Evolutionary conservation across 2,113 vertebrate genomes (phyloP).

Genomic region (Dicrurus megarhynchus): DNA sequence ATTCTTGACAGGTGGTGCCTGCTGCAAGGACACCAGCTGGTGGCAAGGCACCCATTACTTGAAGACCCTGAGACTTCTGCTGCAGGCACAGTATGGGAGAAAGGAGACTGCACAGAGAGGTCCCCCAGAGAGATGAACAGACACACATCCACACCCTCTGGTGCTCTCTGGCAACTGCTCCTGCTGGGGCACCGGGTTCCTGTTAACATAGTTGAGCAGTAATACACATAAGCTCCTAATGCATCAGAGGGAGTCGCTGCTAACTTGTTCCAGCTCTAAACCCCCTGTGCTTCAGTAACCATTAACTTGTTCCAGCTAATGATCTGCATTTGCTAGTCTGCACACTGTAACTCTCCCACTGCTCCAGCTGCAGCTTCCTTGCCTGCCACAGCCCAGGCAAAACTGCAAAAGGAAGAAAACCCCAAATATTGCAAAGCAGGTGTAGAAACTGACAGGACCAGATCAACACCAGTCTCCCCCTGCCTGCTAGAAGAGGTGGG

Average conservation of each 20-base stretch:
- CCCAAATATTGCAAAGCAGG: neutral
- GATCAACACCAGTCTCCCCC: neutral
- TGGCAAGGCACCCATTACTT: neutral
- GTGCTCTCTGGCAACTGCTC: neutral
- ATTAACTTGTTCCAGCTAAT: constrained; percentile 41
- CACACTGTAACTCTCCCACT: neutral
- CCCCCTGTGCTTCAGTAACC: neutral
- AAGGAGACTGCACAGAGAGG: neutral
- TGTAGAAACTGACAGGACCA: neutral
- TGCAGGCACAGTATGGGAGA: neutral
- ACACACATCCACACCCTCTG: neutral
- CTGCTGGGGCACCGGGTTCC: neutral
- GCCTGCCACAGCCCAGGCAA: neutral
- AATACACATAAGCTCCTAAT: neutral
- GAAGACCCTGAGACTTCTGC: neutral
- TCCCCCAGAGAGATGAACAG: neutral
- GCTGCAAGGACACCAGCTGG: neutral
- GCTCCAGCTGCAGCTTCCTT: neutral
- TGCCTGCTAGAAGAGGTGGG: neutral
- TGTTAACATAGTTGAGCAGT: neutral
- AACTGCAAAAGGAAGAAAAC: neutral
- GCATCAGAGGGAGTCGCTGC: neutral
- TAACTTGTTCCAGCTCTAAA: constrained; percentile 38
- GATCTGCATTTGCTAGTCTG: neutral
- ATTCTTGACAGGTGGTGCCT: neutral